Evolutionary conservation across 2,888 invertebrate genomes (phyloP).

Genomic region (Hypselothyrea guttata): DNA sequence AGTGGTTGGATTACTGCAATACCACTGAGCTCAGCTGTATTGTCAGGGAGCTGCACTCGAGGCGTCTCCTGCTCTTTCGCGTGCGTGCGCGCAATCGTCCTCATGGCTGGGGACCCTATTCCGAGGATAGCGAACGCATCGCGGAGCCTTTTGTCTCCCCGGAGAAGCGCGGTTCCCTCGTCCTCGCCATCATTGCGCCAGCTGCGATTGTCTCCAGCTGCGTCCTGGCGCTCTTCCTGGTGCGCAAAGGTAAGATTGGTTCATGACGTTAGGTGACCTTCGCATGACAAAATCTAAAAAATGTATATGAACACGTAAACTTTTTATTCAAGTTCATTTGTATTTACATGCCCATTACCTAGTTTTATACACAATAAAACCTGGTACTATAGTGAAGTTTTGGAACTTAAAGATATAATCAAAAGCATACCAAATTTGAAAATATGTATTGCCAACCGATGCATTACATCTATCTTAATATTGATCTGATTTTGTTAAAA

Average conservation of each 20-base stretch:
- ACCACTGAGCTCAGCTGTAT: slow-evolving; percentile 91
- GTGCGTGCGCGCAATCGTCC: slow-evolving; percentile 89
- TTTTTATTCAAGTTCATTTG: no score
- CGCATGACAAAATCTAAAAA: no score
- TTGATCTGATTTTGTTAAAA: no score
- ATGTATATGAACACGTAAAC: no score
- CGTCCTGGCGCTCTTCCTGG: slow-evolving; percentile 72
- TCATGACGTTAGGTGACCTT: no score
- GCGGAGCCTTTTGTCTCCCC: slow-evolving; percentile 80
- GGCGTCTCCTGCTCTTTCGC: slow-evolving; percentile 87
- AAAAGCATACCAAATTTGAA: no score
- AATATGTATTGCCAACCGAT: no score
- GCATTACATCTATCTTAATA: no score
- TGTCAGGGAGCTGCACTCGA: slow-evolving; percentile 85
- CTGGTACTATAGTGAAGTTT: no score
- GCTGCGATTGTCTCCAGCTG: slow-evolving; percentile 82
- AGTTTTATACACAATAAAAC: no score
- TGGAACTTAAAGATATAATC: no score
- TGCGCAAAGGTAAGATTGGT: slow-evolving; percentile 76
- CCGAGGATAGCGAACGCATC: slow-evolving; percentile 85
- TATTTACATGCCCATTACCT: no score
- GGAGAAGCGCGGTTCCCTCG: slow-evolving; percentile 82
- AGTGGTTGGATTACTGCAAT: slow-evolving; percentile 88
- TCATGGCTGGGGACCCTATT: slow-evolving; percentile 92
- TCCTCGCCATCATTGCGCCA: slow-evolving; percentile 86